Base-by-base conservation (phyloP, 2,797 vertebrate genomes). In the Pseudotriccus pelzelni region DNA sequence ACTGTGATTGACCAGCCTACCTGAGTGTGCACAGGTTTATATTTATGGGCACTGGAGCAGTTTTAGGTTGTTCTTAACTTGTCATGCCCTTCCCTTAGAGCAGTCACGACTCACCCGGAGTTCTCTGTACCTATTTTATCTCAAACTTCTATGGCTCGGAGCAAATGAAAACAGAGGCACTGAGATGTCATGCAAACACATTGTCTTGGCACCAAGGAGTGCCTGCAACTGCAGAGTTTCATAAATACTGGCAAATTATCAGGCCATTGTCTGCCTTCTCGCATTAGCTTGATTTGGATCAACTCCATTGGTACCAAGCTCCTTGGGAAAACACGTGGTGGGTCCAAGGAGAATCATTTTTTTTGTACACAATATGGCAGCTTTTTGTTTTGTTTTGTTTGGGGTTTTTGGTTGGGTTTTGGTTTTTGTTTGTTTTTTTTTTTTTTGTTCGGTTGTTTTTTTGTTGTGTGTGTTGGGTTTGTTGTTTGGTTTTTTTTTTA, bases 361-460 rank as follows among this genome's bases (percentile, higher is more conserved):
- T 23, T 53, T 14, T 39, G 2, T 60, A 28, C 6, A 56, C 3
- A 63, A 44, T 22, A 46, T 3, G 1, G 2, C 0, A 66, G 32
- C 11, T 24, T 24, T 37, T 37, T 37, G 37, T 37, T 37, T 37
- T 37, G 37, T 37, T 37, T 11, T 11, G 8, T 8, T n/a, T n/a
- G n/a, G n/a, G n/a, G 8, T 37, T 37, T 37, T 37, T 37, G 37
- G 11, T 20, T 60, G 3, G 47, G 41, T 23, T 23, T 23, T 12
- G 53, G n/a, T 2, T 23, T 37, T 37, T 37, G 11, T 37, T 37
- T 37, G 37, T 37, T 37, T 37, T 37, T 37, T 8, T 37, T 37
- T 8, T 37, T 37, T 8, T 27, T 25, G 24, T 25, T 49, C n/a
- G n/a, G n/a, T n/a, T n/a, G n/a, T 37, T 8, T 37, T 37, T 8